A percentile compares a stretch with the other conserved stretches of the same genome.
These are phyloP conservation scores for Nothobranchius kuhntae DNA, from an alignment of 2,113 vertebrate species.

Conservation along the genomic window DNA sequence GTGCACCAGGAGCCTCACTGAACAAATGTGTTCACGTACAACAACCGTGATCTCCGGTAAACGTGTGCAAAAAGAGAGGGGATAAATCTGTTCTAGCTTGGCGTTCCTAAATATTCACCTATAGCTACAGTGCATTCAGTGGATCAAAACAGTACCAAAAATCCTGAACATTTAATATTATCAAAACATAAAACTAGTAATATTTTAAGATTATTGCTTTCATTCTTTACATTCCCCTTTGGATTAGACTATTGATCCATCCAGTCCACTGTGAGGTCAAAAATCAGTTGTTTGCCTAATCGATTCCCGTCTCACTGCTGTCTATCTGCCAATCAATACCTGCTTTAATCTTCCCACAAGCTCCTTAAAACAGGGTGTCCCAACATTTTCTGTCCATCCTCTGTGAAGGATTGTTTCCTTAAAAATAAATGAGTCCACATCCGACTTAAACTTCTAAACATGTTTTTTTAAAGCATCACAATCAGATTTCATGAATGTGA, in stretches of 20 bases:
- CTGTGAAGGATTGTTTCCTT: conserved; percentile 6
- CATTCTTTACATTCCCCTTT: conserved; percentile 22
- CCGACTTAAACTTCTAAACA: neutral
- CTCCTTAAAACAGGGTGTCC: conserved; percentile 34
- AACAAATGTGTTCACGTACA: no score
- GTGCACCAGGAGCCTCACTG: no score
- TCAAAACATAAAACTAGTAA: neutral
- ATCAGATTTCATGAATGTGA: neutral
- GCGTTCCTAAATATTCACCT: no score
- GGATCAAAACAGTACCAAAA: neutral
- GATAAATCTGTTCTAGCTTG: no score
- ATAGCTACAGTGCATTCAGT: no score
- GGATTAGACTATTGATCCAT: conserved; percentile 65
- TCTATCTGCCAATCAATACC: conserved; percentile 67
- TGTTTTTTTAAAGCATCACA: conserved; percentile 18
- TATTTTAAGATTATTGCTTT: conserved; percentile 11
- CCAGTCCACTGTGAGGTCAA: conserved; percentile 46
- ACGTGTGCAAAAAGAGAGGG: no score
- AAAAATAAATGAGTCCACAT: conserved; percentile 17
- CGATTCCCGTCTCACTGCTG: conserved; percentile 60
- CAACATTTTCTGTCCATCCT: conserved; percentile 20
- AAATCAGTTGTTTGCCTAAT: conserved; percentile 67
- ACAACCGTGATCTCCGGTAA: no score
- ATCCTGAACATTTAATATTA: neutral
- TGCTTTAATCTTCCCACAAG: conserved; percentile 58